A percentile compares a stretch with the other conserved stretches of the same genome.
phyloP scores from a whole-genome alignment of 2,888 invertebrate genomes.

The Tridacna crocea region DNA sequence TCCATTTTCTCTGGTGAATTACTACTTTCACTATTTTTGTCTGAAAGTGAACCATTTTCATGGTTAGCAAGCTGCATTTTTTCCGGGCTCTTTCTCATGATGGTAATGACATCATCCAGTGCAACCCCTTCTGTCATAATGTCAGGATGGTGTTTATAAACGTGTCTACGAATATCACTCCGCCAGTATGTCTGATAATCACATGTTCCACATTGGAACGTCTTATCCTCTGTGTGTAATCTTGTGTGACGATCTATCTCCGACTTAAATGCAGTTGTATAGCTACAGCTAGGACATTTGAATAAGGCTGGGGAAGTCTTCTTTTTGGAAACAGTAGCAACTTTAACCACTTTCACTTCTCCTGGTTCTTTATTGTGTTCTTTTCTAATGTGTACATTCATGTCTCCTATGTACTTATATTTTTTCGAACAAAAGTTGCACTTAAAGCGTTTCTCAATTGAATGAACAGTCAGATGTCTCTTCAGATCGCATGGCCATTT shows the following conservation, averaged over 20 bases:
- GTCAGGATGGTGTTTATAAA: slow-evolving; percentile 84
- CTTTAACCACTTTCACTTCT: slow-evolving; percentile 67
- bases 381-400: slow-evolving; percentile 89
- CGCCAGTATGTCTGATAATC: slow-evolving; percentile 85
- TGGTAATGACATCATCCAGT: slow-evolving; percentile 70
- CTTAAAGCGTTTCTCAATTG: slow-evolving; percentile 80
- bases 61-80: background rate
- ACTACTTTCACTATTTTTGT: background rate
- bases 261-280: slow-evolving; percentile 84
- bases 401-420: slow-evolving; percentile 89
- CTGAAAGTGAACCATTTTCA: background rate
- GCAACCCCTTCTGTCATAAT: slow-evolving; percentile 70
- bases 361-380: slow-evolving; percentile 86
- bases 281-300: slow-evolving; percentile 88
- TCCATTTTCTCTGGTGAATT: slow-evolving; percentile 20
- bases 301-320: slow-evolving; percentile 83
- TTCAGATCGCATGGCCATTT: slow-evolving; percentile 83
- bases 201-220: slow-evolving; percentile 85
- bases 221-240: slow-evolving; percentile 84
- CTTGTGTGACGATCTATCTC: slow-evolving; percentile 85
- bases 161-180: slow-evolving; percentile 85
- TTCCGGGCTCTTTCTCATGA: slow-evolving; percentile 31
- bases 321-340: slow-evolving; percentile 68
- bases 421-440: slow-evolving; percentile 88
- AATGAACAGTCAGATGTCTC: slow-evolving; percentile 83